Evolutionary conservation across 2,797 vertebrate genomes (phyloP).

Genomic region (Melanotaenia trifasciata): DNA sequence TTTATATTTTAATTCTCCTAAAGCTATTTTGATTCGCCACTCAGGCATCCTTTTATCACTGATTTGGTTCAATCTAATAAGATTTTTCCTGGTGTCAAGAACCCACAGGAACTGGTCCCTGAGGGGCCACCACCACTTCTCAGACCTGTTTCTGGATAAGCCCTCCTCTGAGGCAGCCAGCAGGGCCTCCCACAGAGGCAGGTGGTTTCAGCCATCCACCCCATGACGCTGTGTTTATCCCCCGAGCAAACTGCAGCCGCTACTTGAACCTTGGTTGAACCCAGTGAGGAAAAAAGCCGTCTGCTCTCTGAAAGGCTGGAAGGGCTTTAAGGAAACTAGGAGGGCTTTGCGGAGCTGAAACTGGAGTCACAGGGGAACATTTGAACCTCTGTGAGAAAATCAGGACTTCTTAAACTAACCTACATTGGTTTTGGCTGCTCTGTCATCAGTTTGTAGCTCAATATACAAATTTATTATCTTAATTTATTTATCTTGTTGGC

Average conservation of each 20-base stretch:
- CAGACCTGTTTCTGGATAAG: constrained; percentile 29
- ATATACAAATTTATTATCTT: too few species aligned
- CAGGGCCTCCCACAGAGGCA: not conserved
- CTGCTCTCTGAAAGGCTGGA: constrained; percentile 13
- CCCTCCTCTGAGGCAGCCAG: constrained; percentile 5
- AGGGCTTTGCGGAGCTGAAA: not conserved
- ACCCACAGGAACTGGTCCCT: not conserved
- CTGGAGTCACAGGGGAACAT: not conserved
- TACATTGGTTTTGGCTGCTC: constrained; percentile 3
- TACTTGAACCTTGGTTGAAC: constrained; percentile 39
- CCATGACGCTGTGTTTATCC: not conserved
- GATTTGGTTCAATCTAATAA: constrained; percentile 2
- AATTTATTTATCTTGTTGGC: too few species aligned
- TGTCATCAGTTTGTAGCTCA: too few species aligned
- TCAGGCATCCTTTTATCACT: constrained; percentile 14
- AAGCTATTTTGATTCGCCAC: too few species aligned
- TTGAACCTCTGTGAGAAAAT: constrained; percentile 1
- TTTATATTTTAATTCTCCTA: too few species aligned
- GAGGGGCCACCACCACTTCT: not conserved
- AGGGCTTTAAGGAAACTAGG: constrained; percentile 2
- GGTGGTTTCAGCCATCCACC: constrained; percentile 24
- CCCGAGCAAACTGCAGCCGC: constrained; percentile 23
- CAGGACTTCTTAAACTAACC: not conserved
- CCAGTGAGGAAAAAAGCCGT: constrained; percentile 6
- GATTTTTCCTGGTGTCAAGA: constrained; percentile 25